Base-by-base conservation (phyloP, 2,888 invertebrate species). In the Agrypnus murinus region DNA sequence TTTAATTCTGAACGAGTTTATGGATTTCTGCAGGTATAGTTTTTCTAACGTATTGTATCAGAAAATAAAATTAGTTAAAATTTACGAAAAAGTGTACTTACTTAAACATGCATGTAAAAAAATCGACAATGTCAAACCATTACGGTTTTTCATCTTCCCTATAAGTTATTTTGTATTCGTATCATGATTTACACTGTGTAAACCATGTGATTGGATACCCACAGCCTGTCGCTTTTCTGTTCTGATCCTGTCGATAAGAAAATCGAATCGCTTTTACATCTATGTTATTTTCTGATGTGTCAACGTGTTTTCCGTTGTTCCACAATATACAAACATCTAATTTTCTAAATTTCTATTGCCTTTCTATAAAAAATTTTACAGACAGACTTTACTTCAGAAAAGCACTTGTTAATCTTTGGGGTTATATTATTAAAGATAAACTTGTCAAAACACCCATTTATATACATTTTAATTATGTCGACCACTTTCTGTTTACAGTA, bases 401-500 rank as follows among this genome's bases (percentile, higher is more conserved):
- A 50, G 19, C 38, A 48, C 32, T 40, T 53, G 38, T 31, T 64
- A 50, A 50, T 64, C 48, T 19, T 36, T 53, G 34, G n/a, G 19
- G 25, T 25, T 25, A 25, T 38, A 36, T 50, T 53, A 38, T 50
- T 53, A 38, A 53, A 66, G 48, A 66, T 66, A 40, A 46, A 66
- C 55, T 62, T 84, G 84, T 84, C 84, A 84, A 81, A 84, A 84
- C 83, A 84, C 80, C 79, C n/a, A 25, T 25, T 9, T 40, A 79
- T 80, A 83, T 82, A 83, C 82, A 82, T 83, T 84, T 84, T 84
- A 84, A 84, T 84, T 84, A 84, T 78, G 78, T 79, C 74, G 81
- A 79, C 81, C 83, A 82, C 74, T 77, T 80, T 80, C 75, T 79
- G 77, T 80, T 80, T 80, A 70, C 80, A 77, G 77, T 46, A 6